Evolutionary conservation across 2,888 invertebrate species (phyloP).

Genomic region (Acrocyrtus sp.): DNA sequence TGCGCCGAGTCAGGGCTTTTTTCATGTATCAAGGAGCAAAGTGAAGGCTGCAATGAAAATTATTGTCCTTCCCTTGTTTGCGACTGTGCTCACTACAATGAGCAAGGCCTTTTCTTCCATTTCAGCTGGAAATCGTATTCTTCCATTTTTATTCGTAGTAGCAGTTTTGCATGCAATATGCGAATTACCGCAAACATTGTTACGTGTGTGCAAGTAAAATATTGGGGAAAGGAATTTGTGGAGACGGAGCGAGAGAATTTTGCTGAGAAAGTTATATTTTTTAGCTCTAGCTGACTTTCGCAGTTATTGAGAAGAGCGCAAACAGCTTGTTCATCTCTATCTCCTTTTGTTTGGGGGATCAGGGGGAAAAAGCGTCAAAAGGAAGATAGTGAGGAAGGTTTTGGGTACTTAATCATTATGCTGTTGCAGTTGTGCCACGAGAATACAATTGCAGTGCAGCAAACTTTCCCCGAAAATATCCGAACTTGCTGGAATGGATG

Average conservation of each 20-base stretch:
- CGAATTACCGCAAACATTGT: neutral
- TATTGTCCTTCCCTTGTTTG: neutral
- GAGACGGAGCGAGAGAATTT: neutral
- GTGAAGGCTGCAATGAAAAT: no score
- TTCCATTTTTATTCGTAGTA: neutral
- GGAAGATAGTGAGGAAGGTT: no score
- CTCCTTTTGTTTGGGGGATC: neutral
- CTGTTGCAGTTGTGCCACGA: no score
- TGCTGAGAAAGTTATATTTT: neutral
- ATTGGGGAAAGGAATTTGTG: neutral
- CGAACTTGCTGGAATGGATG: no score
- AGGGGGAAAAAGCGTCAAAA: neutral
- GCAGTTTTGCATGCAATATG: conserved; percentile 8
- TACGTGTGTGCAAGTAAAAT: neutral
- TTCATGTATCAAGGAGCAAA: no score
- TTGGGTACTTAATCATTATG: no score
- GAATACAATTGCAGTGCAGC: no score
- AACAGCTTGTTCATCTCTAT: neutral
- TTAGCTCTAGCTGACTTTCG: neutral
- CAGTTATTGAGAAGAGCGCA: neutral
- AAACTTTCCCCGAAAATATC: no score
- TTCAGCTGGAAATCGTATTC: neutral
- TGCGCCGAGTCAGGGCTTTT: no score
- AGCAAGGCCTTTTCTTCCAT: neutral
- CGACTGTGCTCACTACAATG: conserved; percentile 4